Conservation (phyloP, 2,888 invertebrate genomes). For the Rotaria macrura region DNA sequence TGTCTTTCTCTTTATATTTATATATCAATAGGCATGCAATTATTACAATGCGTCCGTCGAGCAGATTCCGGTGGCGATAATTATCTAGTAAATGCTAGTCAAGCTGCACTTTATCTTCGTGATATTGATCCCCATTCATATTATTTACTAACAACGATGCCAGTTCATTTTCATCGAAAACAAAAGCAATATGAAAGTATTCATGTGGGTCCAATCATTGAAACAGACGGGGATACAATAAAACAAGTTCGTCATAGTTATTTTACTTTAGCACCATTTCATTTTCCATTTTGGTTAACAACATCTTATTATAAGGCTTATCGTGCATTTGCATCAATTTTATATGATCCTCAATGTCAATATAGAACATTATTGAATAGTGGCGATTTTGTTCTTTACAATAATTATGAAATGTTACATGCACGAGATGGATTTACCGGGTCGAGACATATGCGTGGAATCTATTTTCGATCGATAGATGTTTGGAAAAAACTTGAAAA, state of each 20-base stretch:
- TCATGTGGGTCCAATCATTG: neutral
- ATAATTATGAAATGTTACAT: conserved; percentile 19
- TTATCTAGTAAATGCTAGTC: neutral
- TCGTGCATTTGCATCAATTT: neutral
- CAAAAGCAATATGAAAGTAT: neutral
- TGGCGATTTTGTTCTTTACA: conserved; percentile 6
- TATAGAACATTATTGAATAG: neutral
- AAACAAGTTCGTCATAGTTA: conserved; percentile 19
- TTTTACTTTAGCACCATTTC: conserved; percentile 2
- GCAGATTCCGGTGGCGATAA: neutral
- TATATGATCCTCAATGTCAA: neutral
- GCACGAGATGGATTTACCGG: neutral
- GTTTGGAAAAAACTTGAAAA: conserved; percentile 1
- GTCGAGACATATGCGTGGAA: neutral
- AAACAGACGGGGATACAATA: neutral
- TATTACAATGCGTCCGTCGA: neutral
- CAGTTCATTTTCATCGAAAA: conserved; percentile 16
- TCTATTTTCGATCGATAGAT: neutral
- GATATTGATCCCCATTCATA: neutral
- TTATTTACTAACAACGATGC: neutral
- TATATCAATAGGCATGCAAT: neutral
- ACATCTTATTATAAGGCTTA: neutral
- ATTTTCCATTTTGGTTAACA: conserved; percentile 5
- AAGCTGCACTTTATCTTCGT: conserved; percentile 11
- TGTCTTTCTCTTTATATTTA: neutral